Evolutionary conservation across 2,888 invertebrate species (phyloP).

Genomic region (Aleiodes leptofemur): DNA sequence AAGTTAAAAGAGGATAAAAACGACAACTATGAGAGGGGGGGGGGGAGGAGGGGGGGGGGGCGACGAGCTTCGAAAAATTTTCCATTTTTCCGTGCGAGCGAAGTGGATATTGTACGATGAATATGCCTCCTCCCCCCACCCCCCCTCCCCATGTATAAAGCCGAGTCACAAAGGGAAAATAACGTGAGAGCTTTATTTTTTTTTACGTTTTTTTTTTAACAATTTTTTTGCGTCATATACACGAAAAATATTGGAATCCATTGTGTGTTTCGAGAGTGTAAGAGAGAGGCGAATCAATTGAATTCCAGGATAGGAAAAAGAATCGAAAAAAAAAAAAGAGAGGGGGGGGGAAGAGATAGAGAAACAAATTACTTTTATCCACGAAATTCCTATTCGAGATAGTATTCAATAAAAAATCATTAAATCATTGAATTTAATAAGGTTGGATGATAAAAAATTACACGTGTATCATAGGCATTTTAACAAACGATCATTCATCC

Average conservation of each 20-base stretch:
- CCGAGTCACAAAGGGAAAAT: slow-evolving; percentile 40
- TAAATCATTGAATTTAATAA: background rate
- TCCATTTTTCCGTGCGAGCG: slow-evolving; percentile 38
- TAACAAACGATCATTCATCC: slow-evolving; percentile 52
- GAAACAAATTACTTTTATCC: too few species aligned
- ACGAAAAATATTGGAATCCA: slow-evolving; percentile 30
- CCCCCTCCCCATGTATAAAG: slow-evolving; percentile 14
- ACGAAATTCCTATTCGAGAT: too few species aligned
- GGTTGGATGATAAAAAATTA: slow-evolving; percentile 40
- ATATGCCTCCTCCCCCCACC: slow-evolving; percentile 36
- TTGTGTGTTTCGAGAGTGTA: background rate
- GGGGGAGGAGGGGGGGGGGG: slow-evolving; percentile 51
- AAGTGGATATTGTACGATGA: slow-evolving; percentile 45
- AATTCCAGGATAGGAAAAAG: background rate
- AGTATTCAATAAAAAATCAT: too few species aligned
- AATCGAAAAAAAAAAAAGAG: background rate
- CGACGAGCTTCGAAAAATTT: slow-evolving; percentile 38
- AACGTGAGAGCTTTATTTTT: slow-evolving; percentile 24
- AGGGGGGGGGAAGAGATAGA: too few species aligned
- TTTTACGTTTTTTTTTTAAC: slow-evolving; percentile 29
- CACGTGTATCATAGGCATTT: slow-evolving; percentile 49
- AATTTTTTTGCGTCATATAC: slow-evolving; percentile 6
- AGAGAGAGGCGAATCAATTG: too few species aligned
- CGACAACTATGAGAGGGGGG: background rate
- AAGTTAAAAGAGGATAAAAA: slow-evolving; percentile 19